A percentile compares a stretch with the other conserved stretches of the same genome.
phyloP scores from a whole-genome alignment of 2,797 vertebrate species.

The Pantherophis alleghaniensis region DNA sequence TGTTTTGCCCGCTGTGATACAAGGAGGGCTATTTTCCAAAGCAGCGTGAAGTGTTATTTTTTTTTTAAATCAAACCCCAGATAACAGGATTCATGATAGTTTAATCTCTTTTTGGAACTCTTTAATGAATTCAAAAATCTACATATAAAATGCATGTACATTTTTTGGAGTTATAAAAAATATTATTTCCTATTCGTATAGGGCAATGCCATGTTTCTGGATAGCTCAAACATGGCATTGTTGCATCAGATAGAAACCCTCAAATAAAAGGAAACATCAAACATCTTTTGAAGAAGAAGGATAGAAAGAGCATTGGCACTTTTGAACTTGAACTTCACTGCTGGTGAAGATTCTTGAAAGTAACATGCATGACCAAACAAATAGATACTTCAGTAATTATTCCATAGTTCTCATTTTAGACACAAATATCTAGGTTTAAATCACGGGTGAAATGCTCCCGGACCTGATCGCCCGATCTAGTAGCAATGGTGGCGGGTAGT shows the following conservation, averaged over 20 bases:
- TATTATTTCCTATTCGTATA: background rate
- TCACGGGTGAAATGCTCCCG: no score
- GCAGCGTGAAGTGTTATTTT: conserved; percentile 6
- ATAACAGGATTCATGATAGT: conserved; percentile 15
- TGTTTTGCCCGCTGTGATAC: conserved; percentile 40
- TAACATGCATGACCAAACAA: background rate
- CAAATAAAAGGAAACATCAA: background rate
- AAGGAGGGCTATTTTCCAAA: conserved; percentile 14
- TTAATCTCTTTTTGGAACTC: conserved; percentile 39
- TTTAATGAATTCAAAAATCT: conserved; percentile 19
- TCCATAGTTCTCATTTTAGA: background rate
- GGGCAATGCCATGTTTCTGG: background rate
- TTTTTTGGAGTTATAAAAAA: background rate
- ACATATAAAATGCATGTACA: background rate
- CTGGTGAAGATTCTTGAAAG: background rate
- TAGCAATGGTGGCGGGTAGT: no score
- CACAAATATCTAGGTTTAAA: background rate
- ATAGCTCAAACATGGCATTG: no score
- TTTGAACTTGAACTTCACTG: background rate
- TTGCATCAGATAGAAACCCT: background rate
- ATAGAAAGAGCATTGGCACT: background rate
- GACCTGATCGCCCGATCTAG: no score
- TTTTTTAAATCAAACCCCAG: conserved; percentile 14
- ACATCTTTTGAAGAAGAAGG: background rate
- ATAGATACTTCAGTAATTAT: background rate